Percentiles rank a stretch among this genome's conserved stretches.
phyloP scores from a whole-genome alignment of 2,113 vertebrate genomes.

The Halichoerus grypus region DNA sequence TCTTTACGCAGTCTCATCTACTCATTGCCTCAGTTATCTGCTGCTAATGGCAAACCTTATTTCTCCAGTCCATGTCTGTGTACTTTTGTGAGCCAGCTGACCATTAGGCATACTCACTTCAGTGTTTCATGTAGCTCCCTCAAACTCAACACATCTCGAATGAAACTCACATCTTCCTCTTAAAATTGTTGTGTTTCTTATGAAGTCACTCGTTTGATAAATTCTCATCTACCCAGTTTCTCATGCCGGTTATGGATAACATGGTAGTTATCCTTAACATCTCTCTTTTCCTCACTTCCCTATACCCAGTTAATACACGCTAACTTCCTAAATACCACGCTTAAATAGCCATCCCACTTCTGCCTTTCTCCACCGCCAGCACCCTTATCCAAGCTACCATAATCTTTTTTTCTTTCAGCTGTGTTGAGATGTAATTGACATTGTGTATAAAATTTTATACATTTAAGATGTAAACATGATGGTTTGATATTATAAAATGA shows the following conservation, averaged over 20 bases:
- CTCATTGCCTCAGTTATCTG: neutral
- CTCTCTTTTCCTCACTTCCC: neutral
- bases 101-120: neutral
- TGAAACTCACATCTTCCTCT: neutral
- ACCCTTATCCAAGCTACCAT: neutral
- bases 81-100: neutral
- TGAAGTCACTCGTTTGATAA: neutral
- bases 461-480: neutral
- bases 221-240: neutral
- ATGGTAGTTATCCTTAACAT: neutral
- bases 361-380: neutral
- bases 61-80: neutral
- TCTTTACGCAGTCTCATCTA: neutral
- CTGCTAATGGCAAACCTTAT: neutral
- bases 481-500: neutral
- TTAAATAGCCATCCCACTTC: neutral
- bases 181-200: neutral
- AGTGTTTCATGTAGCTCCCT: neutral
- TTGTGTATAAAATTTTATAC: neutral
- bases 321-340: neutral
- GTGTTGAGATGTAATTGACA: neutral
- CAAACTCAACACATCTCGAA: neutral
- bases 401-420: neutral
- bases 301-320: no score
- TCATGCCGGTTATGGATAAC: neutral